Conservation (phyloP, 2,888 invertebrate species). For the Drosophila paranaensis region DNA sequence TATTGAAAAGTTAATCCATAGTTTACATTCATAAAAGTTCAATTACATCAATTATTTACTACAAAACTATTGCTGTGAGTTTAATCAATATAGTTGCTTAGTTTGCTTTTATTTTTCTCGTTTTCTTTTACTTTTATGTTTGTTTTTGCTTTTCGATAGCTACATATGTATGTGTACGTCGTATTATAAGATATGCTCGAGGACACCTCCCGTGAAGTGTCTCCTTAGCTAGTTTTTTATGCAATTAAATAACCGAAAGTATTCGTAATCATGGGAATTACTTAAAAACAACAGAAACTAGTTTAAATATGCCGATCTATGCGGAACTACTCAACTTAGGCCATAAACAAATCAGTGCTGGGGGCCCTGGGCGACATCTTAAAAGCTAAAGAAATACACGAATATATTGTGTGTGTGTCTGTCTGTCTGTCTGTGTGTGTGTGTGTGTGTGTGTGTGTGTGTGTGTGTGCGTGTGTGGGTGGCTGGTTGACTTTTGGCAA, state of each 20-base stretch:
- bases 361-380: conserved; percentile 50
- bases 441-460: conserved; percentile 6
- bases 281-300: conserved; percentile 59
- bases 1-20: conserved; percentile 74
- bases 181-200: conserved; percentile 60
- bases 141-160: conserved; percentile 32
- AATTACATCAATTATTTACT: conserved; percentile 80
- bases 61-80: conserved; percentile 75
- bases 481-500: conserved; percentile 34
- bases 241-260: conserved; percentile 68
- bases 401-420: conserved; percentile 5
- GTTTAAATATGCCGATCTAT: conserved; percentile 32
- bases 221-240: conserved; percentile 47
- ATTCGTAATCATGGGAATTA: conserved; percentile 22
- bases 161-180: conserved; percentile 45
- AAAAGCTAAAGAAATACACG: conserved; percentile 34
- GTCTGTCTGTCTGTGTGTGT: not conserved
- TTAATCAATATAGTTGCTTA: conserved; percentile 54
- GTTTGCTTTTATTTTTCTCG: conserved; percentile 11
- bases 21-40: conserved; percentile 81
- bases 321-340: conserved; percentile 50
- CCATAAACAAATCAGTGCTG: conserved; percentile 73
- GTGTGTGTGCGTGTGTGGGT: conserved; percentile 1
- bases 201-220: conserved; percentile 45
- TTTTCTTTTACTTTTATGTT: conserved; percentile 2